Conservation (phyloP, 2,797 vertebrate species). For the Clarias laeviceps region DNA sequence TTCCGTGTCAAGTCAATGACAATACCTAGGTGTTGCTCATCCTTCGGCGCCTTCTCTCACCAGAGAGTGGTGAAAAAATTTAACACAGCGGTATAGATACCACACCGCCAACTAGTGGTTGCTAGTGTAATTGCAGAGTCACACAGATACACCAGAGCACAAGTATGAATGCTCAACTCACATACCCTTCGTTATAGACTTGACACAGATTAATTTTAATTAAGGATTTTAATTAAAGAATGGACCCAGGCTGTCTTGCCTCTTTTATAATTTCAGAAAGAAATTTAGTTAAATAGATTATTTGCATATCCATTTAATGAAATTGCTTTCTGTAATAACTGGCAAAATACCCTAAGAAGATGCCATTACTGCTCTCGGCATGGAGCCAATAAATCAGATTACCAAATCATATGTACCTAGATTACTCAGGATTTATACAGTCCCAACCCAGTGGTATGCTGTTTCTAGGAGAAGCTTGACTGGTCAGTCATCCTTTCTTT, state of each 20-base stretch:
- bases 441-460: background rate
- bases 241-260: background rate
- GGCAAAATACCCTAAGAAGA: background rate
- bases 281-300: constrained; percentile 5
- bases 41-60: no score
- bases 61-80: no score
- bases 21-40: no score
- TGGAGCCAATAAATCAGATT: background rate
- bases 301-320: constrained; percentile 7
- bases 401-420: background rate
- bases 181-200: no score
- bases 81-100: no score
- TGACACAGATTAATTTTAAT: no score
- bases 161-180: no score
- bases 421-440: background rate
- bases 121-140: no score
- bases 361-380: constrained; percentile 4
- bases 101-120: no score
- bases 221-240: background rate
- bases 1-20: no score
- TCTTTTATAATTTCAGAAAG: background rate
- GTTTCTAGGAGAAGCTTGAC: background rate
- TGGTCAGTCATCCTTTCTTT: background rate
- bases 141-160: no score
- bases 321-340: background rate